phyloP scores from a whole-genome alignment of 2,797 vertebrate species.

The Neosilurus mollespiculum region DNA sequence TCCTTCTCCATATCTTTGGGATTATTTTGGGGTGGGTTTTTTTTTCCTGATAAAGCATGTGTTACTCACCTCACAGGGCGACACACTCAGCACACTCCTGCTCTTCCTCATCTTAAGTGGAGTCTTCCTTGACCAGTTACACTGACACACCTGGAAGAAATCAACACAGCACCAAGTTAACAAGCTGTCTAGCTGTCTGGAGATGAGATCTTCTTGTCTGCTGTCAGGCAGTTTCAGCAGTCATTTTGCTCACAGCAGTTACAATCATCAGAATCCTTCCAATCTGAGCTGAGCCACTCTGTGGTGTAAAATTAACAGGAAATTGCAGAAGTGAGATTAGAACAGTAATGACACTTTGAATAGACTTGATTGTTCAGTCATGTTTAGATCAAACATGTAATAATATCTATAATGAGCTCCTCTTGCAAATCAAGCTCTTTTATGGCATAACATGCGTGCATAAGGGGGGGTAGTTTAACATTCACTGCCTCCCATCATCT shows the following conservation, averaged over 20 bases:
- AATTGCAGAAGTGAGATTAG: neutral
- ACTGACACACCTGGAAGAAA: slow-evolving; percentile 62
- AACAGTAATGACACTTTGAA: slow-evolving; percentile 9
- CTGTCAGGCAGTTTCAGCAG: neutral
- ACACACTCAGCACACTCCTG: slow-evolving; percentile 92
- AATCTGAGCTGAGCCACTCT: neutral
- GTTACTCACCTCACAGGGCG: slow-evolving; percentile 84
- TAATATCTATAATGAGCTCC: neutral
- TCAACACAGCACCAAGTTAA: slow-evolving; percentile 7
- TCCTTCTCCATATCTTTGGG: neutral
- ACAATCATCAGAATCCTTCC: neutral
- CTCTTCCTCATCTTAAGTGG: slow-evolving; percentile 91
- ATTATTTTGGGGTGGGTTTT: neutral
- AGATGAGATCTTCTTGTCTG: neutral
- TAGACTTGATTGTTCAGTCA: neutral
- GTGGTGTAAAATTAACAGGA: slow-evolving; percentile 2
- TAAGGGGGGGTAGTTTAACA: neutral
- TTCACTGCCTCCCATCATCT: neutral
- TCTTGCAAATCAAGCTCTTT: neutral
- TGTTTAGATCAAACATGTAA: neutral
- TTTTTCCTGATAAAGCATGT: neutral
- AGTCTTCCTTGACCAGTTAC: slow-evolving; percentile 56
- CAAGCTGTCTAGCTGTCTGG: neutral
- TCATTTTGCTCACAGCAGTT: neutral
- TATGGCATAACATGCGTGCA: neutral